Percentiles rank a stretch among this genome's conserved stretches.
These are phyloP conservation scores for Molanna angustata DNA, from an alignment of 2,888 invertebrate genomes.

Conservation along the genomic window DNA sequence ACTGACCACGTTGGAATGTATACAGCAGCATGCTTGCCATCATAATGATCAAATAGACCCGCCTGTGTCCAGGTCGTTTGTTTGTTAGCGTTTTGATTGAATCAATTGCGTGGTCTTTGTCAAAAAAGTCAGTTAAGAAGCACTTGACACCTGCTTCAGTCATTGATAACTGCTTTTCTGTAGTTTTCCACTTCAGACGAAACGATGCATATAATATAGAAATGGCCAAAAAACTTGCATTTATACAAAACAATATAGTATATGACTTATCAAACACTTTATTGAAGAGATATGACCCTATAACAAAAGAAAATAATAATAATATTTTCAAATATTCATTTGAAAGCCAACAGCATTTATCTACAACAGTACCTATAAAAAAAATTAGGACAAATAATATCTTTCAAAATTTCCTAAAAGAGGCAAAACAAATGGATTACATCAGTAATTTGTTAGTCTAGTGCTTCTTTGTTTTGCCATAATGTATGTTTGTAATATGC, in stretches of 20 bases:
- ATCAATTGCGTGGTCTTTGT: constrained; percentile 61
- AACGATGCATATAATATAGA: constrained; percentile 65
- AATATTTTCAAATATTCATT: no score
- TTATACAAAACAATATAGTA: constrained; percentile 71
- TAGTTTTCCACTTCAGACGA: constrained; percentile 69
- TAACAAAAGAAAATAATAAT: constrained; percentile 34
- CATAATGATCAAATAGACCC: constrained; percentile 65
- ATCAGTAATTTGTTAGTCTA: no score
- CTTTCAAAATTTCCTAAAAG: no score
- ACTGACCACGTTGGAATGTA: constrained; percentile 72
- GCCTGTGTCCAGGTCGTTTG: constrained; percentile 55
- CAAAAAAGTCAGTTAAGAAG: constrained; percentile 68
- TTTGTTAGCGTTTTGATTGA: constrained; percentile 63
- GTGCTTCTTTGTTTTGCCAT: no score
- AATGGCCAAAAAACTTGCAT: constrained; percentile 58
- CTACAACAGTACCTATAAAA: no score
- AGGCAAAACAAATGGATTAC: no score
- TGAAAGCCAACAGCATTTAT: no score
- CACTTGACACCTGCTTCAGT: constrained; percentile 57
- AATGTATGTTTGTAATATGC: no score
- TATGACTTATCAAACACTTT: constrained; percentile 63
- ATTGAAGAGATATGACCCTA: constrained; percentile 65
- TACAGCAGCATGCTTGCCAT: constrained; percentile 74
- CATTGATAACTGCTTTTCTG: constrained; percentile 59
- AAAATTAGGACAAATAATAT: no score